Base-by-base conservation (phyloP, 2,113 vertebrate species). In the Crotalus viridis region DNA sequence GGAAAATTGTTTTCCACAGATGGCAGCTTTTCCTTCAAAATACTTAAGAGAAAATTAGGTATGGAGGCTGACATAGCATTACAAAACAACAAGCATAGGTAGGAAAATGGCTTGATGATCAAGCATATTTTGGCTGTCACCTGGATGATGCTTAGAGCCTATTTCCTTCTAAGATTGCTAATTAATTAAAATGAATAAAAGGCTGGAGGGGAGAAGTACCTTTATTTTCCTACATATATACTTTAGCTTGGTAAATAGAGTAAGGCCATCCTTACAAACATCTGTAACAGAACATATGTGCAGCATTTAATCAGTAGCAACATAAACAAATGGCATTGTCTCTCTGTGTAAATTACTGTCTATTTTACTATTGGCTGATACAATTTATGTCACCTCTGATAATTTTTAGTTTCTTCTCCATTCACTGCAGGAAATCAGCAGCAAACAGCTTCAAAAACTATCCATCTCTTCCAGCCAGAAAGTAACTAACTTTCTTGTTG, bases 291-390 rank as follows among this genome's bases (percentile, higher is more conserved):
- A 5, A 51, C 94, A 96, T 91, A 92, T 7, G 94, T 90, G 93
- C 94, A 95, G 89, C 95, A 57, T 96, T 91, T 94, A 95, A 96
- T 91, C 94, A 96, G 13, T 92, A 93, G 12, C 57, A 94, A 87
- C 85, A 22, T 8, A 24, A 61, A 6, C 96, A 94, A 94, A 91
- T 91, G 54, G 12, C 51, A 94, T 90, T 91, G 85, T 90, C 90
- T 93, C 91, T 94, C 48, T 91, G 92, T 89, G 92, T 95, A 95
- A 97, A 95, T 93, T 95, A 89, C 56, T 57, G 90, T 92, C 94
- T 96, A 94, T 69, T 96, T 95, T 95, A 89, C 94, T 95, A 91
- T 94, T 33, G 0, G 92, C 95, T 94, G 85, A 93, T 95, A 93
- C 91, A 95, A 90, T 0, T 0, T 10, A 64, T 0, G 2, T 61